These are phyloP conservation scores for Pinna nobilis DNA, from an alignment of 1,140 invertebrate species.

Conservation along the genomic window DNA sequence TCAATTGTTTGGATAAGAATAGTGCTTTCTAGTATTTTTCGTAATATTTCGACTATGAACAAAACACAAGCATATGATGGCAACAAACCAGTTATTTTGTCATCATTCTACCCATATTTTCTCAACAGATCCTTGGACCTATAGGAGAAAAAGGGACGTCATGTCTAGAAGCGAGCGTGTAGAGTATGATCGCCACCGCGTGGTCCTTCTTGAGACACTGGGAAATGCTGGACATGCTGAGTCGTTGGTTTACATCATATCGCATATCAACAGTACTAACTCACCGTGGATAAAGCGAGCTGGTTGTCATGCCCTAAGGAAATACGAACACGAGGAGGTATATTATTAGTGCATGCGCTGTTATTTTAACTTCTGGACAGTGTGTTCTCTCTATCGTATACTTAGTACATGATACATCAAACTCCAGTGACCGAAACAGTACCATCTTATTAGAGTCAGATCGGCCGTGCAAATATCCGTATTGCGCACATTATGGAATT, in stretches of 20 bases:
- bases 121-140: constrained; percentile 29
- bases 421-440: too few relatives aligned
- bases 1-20: too few relatives aligned
- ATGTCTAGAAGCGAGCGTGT: constrained; percentile 3
- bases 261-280: constrained; percentile 35
- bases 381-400: too few relatives aligned
- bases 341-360: neutral
- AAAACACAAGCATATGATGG: too few relatives aligned
- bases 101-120: neutral
- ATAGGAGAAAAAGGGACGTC: constrained; percentile 15
- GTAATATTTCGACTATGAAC: too few relatives aligned
- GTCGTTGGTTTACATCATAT: constrained; percentile 25
- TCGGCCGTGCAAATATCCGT: too few relatives aligned
- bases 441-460: too few relatives aligned
- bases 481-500: too few relatives aligned
- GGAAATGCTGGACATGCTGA: constrained; percentile 29
- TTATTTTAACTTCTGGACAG: too few relatives aligned
- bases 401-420: too few relatives aligned
- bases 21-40: too few relatives aligned
- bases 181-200: constrained; percentile 9
- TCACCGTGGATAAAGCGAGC: constrained; percentile 40
- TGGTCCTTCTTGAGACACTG: constrained; percentile 22
- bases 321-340: constrained; percentile 33
- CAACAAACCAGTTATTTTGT: too few relatives aligned
- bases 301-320: constrained; percentile 27